Evolutionary conservation across 2,797 vertebrate genomes (phyloP).

Genomic region (Pteronotus mesoamericanus): DNA sequence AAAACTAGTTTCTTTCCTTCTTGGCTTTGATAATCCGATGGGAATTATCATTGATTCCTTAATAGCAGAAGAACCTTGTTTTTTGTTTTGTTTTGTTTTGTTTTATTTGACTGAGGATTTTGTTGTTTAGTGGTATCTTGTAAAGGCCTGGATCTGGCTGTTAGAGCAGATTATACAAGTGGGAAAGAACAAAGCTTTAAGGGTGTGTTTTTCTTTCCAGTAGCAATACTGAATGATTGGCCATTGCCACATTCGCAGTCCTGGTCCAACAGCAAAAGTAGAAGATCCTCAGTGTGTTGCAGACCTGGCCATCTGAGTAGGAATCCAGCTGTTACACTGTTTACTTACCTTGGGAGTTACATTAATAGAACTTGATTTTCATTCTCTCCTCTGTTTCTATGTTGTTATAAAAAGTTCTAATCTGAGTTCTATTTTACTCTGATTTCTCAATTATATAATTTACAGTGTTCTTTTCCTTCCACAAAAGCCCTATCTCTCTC

Average conservation of each 20-base stretch:
- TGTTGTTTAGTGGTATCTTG: background rate
- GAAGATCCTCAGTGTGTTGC: background rate
- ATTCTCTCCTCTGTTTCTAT: background rate
- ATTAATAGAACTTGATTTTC: background rate
- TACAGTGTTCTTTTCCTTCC: background rate
- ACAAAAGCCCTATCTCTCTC: background rate
- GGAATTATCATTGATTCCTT: background rate
- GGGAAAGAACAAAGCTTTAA: background rate
- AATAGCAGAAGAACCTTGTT: background rate
- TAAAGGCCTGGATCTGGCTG: background rate
- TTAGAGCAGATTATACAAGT: background rate
- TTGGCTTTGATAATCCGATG: background rate
- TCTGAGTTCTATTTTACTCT: background rate
- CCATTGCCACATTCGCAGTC: background rate
- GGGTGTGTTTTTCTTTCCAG: background rate
- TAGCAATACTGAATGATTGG: background rate
- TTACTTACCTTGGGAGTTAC: background rate
- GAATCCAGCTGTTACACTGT: background rate
- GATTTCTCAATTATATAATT: background rate
- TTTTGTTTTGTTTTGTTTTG: background rate
- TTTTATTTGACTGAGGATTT: background rate
- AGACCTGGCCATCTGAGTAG: background rate
- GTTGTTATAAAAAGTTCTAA: background rate
- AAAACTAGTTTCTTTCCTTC: background rate
- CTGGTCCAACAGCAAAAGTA: background rate